Evolutionary conservation across 2,797 vertebrate species (phyloP).

Genomic region (Sebastes oblongus): DNA sequence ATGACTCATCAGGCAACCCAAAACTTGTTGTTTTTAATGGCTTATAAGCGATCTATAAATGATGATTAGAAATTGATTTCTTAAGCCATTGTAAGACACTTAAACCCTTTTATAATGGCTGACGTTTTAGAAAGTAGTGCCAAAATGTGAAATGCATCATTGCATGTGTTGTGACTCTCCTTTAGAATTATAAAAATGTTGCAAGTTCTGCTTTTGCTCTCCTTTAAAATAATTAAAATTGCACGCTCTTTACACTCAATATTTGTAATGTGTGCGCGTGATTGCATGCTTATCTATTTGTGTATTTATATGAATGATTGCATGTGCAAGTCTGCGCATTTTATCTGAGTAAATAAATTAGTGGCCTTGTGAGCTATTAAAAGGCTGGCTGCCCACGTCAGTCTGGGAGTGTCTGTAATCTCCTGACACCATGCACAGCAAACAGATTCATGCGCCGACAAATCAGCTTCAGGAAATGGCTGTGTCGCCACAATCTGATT

Average conservation of each 20-base stretch:
- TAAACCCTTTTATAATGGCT: not conserved
- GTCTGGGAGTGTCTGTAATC: conserved; percentile 49
- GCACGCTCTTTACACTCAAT: not conserved
- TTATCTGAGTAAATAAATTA: conserved; percentile 59
- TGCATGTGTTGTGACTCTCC: not conserved
- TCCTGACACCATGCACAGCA: conserved; percentile 40
- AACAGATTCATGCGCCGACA: conserved; percentile 54
- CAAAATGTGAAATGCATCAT: not conserved
- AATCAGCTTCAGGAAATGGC: conserved; percentile 64
- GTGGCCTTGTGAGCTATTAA: conserved; percentile 50
- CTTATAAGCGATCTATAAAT: not conserved
- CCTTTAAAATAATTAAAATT: not conserved
- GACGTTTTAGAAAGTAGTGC: not conserved
- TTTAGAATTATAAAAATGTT: not conserved
- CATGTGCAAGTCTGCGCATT: conserved; percentile 14
- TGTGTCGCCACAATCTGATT: conserved; percentile 67
- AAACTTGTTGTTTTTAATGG: not conserved
- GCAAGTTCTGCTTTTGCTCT: not conserved
- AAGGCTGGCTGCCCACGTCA: conserved; percentile 49
- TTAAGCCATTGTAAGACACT: not conserved
- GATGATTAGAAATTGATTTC: not conserved
- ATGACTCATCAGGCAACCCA: not conserved
- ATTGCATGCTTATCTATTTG: not conserved
- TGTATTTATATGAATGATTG: conserved; percentile 23
- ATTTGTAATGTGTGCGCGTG: not conserved